Conservation (phyloP, 2,113 vertebrate genomes). For the Misgurnus mizolepis region DNA sequence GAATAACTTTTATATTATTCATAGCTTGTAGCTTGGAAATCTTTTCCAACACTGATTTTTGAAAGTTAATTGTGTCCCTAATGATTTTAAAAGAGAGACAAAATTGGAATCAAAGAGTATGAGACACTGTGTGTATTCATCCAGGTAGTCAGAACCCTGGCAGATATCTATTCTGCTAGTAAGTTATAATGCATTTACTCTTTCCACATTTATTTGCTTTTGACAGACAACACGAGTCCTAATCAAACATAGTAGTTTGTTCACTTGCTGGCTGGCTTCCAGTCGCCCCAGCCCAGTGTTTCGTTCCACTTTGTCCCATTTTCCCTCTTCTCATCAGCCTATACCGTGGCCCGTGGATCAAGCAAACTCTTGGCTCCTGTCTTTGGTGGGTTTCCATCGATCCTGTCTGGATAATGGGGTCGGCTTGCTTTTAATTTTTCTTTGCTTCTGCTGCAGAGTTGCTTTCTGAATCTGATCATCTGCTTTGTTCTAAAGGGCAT, state of each 20-base stretch:
- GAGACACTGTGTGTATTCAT: conserved; percentile 15
- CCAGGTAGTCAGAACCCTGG: conserved; percentile 3
- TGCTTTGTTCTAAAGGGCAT: conserved; percentile 13
- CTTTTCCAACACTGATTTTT: too few species aligned
- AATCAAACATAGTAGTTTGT: conserved; percentile 25
- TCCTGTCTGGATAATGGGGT: conserved; percentile 19
- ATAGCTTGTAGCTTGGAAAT: too few species aligned
- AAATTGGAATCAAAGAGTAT: background rate
- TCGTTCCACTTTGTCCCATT: conserved; percentile 27
- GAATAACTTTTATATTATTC: too few species aligned
- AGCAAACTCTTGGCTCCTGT: conserved; percentile 18
- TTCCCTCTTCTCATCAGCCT: conserved; percentile 29
- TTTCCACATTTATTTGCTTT: background rate
- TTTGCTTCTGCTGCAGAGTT: background rate
- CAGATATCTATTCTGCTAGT: background rate
- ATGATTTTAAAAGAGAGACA: background rate
- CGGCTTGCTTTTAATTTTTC: conserved; percentile 17
- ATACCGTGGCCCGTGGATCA: background rate
- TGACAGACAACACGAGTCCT: conserved; percentile 2
- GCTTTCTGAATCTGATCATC: conserved; percentile 24
- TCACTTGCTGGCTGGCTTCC: conserved; percentile 27
- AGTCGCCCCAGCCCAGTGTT: conserved; percentile 11
- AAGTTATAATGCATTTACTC: background rate
- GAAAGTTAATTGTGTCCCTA: background rate
- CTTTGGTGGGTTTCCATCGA: conserved; percentile 15